A percentile compares a stretch with the other conserved stretches of the same genome.
These are phyloP conservation scores for Catostylus mosaicus DNA, from an alignment of 30 jellyfish, hydroid and myxozoan genomes.

Conservation along the genomic window DNA sequence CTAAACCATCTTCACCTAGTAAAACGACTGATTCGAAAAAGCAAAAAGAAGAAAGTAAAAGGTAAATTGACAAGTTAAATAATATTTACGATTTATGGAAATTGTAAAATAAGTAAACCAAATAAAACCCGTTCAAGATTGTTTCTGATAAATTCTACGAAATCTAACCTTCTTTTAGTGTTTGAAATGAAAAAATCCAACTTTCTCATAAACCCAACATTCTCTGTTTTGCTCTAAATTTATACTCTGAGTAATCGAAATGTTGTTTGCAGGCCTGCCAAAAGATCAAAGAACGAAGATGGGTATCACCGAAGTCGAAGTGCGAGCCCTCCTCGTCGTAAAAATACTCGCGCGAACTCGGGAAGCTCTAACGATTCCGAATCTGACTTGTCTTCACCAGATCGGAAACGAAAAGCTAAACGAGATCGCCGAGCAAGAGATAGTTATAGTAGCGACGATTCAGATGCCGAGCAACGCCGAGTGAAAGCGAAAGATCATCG, in stretches of 20 bases:
- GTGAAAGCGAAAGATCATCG: conserved; percentile 66
- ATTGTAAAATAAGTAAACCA: too few relatives aligned
- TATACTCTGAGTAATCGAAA: too few relatives aligned
- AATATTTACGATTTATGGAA: too few relatives aligned
- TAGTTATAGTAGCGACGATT: conserved; percentile 52
- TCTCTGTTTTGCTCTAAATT: too few relatives aligned
- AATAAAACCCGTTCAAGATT: too few relatives aligned
- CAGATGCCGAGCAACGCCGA: conserved; percentile 68
- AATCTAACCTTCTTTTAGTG: too few relatives aligned
- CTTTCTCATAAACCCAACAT: too few relatives aligned
- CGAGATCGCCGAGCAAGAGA: conserved; percentile 28
- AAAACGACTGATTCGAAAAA: conserved; percentile 33
- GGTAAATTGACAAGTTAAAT: conserved; percentile 12
- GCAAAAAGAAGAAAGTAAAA: conserved; percentile 18
- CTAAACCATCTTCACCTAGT: conserved; percentile 54
- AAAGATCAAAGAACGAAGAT: conserved; percentile 37
- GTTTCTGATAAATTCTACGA: too few relatives aligned
- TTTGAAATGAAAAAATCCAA: too few relatives aligned
- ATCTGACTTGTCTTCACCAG: conserved; percentile 81
- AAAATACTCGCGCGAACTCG: conserved; percentile 36
- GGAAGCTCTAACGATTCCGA: conserved; percentile 63
- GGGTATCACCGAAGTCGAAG: conserved; percentile 54
- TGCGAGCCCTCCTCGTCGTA: conserved; percentile 62
- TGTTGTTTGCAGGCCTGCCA: conserved; percentile 33
- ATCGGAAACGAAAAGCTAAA: conserved; percentile 57